Conservation (phyloP, 2,888 invertebrate species). For the Melangyna quadrimaculata region DNA sequence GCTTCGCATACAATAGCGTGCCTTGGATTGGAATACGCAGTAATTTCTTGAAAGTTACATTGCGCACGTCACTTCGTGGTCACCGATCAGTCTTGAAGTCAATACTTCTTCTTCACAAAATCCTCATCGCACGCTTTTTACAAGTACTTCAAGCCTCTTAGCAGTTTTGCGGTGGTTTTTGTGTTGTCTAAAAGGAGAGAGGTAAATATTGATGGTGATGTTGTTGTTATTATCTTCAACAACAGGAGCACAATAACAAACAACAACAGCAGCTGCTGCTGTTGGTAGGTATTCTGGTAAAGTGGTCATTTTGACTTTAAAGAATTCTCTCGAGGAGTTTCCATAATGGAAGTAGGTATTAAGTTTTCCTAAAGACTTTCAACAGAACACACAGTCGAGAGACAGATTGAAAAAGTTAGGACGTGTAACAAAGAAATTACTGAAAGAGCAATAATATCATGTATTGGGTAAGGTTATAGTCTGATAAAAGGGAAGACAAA, state of each 20-base stretch:
- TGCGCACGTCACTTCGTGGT: slow-evolving; percentile 71
- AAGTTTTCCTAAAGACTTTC: slow-evolving; percentile 62
- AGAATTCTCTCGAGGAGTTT: slow-evolving; percentile 64
- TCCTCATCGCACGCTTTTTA: slow-evolving; percentile 68
- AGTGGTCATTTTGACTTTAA: slow-evolving; percentile 58
- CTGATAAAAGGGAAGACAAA: slow-evolving; percentile 9
- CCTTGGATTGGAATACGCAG: slow-evolving; percentile 47
- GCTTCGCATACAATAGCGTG: background rate
- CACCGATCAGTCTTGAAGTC: slow-evolving; percentile 69
- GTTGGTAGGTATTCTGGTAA: slow-evolving; percentile 37
- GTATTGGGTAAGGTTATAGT: background rate
- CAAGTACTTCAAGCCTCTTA: slow-evolving; percentile 35
- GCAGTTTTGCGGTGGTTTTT: slow-evolving; percentile 51
- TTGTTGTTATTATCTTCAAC: slow-evolving; percentile 44
- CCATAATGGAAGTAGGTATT: slow-evolving; percentile 68
- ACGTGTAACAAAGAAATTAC: slow-evolving; percentile 63
- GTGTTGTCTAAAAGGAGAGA: background rate
- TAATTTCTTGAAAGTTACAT: slow-evolving; percentile 65
- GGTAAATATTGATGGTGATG: background rate
- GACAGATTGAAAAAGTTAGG: slow-evolving; percentile 1
- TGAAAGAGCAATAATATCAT: slow-evolving; percentile 9
- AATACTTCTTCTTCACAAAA: slow-evolving; percentile 58
- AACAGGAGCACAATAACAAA: slow-evolving; percentile 55
- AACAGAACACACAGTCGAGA: slow-evolving; percentile 18
- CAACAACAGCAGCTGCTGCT: slow-evolving; percentile 43